These are phyloP conservation scores for Aythya baeri DNA, from an alignment of 2,113 vertebrate species.

Conservation along the genomic window DNA sequence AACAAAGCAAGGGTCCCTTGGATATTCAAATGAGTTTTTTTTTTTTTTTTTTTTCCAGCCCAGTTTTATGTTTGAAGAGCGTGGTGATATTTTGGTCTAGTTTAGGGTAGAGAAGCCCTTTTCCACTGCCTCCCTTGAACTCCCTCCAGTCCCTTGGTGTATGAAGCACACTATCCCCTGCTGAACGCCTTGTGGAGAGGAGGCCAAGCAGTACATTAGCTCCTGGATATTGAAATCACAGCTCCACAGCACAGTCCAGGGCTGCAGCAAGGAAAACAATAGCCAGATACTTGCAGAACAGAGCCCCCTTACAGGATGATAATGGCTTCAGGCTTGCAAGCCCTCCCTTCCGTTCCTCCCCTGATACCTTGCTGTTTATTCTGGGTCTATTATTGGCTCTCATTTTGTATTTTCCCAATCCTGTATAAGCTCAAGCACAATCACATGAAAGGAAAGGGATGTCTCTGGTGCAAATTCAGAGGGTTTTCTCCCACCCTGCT, in stretches of 20 bases:
- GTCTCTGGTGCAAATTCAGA: background rate
- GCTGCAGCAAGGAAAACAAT: background rate
- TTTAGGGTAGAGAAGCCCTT: background rate
- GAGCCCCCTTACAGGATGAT: background rate
- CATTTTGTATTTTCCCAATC: background rate
- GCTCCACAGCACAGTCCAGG: background rate
- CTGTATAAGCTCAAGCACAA: background rate
- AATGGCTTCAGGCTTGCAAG: background rate
- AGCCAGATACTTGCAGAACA: background rate
- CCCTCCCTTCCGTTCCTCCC: background rate
- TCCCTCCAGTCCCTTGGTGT: background rate
- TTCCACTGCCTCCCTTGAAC: background rate
- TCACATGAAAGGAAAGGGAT: background rate
- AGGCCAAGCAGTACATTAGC: background rate
- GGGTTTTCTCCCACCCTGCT: background rate
- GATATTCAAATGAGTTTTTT: background rate
- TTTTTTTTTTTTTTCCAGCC: background rate
- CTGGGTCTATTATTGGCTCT: background rate
- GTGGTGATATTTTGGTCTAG: background rate
- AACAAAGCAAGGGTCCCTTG: background rate
- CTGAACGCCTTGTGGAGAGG: background rate
- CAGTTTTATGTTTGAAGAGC: background rate
- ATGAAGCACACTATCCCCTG: background rate
- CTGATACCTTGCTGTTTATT: background rate
- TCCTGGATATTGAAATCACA: background rate